Percentiles rank a stretch among this genome's conserved stretches.
Conservation (phyloP, 35 echinoderm and acorn worm species). For the Hemicentrotus pulcherrimus region DNA sequence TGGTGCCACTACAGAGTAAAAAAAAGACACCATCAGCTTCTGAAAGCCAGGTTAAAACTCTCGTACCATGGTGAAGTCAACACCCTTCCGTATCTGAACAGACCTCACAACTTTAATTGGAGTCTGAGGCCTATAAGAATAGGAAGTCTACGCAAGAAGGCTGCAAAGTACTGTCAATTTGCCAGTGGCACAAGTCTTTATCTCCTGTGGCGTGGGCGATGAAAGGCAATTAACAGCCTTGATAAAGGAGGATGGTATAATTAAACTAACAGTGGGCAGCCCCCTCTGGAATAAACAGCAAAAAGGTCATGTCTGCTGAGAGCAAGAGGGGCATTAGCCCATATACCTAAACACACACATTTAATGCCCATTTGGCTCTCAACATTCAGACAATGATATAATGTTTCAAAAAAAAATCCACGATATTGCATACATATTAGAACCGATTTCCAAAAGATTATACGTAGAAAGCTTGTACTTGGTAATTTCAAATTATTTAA, state of each 20-base stretch:
- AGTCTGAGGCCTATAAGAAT: background rate
- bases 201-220: constrained; percentile 5
- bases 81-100: background rate
- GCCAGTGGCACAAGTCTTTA: background rate
- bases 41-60: too few relatives aligned
- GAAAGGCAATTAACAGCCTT: background rate
- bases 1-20: too few relatives aligned
- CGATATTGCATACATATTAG: too few relatives aligned
- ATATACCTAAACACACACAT: background rate
- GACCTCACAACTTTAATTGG: background rate
- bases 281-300: background rate
- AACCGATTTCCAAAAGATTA: too few relatives aligned
- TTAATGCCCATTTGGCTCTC: background rate
- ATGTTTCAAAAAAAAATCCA: too few relatives aligned
- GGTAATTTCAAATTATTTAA: too few relatives aligned
- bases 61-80: background rate
- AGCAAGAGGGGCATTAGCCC: background rate
- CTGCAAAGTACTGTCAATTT: background rate
- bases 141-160: background rate
- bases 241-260: background rate
- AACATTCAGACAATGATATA: too few relatives aligned
- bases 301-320: background rate
- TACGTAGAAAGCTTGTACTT: too few relatives aligned
- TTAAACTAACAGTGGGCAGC: background rate
- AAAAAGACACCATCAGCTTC: too few relatives aligned